These are phyloP conservation scores for Melanchra persicariae DNA, from an alignment of 2,888 invertebrate genomes.

Conservation along the genomic window DNA sequence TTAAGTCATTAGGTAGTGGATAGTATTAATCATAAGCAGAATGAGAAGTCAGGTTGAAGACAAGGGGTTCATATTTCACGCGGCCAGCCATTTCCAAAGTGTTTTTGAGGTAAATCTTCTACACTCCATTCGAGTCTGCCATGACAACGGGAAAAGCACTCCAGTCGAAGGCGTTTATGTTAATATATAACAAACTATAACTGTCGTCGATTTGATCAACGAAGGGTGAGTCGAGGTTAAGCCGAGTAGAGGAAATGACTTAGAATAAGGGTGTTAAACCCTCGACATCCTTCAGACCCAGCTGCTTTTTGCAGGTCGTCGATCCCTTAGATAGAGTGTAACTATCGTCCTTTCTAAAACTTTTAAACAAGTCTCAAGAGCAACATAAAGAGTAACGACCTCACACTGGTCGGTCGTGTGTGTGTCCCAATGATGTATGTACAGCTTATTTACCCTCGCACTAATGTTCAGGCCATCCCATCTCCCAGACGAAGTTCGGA, in stretches of 20 bases:
- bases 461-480: slow-evolving; percentile 7
- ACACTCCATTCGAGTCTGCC: background rate
- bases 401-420: slow-evolving; percentile 6
- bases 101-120: background rate
- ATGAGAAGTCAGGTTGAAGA: too few relatives aligned
- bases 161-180: background rate
- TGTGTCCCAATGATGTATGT: slow-evolving; percentile 23
- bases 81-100: too few relatives aligned
- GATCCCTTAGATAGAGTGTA: background rate
- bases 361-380: slow-evolving; percentile 13
- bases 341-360: slow-evolving; percentile 22
- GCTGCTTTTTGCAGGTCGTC: background rate
- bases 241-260: background rate
- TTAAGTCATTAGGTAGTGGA: background rate
- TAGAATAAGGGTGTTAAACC: background rate
- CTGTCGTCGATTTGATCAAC: background rate
- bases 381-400: slow-evolving; percentile 18
- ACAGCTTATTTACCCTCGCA: background rate
- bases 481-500: slow-evolving; percentile 36
- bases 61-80: too few relatives aligned
- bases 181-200: background rate
- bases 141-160: background rate
- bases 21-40: background rate
- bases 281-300: background rate
- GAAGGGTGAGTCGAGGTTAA: background rate